These are phyloP conservation scores for Dendrolimus houi DNA, from an alignment of 2,888 invertebrate species.

Conservation along the genomic window DNA sequence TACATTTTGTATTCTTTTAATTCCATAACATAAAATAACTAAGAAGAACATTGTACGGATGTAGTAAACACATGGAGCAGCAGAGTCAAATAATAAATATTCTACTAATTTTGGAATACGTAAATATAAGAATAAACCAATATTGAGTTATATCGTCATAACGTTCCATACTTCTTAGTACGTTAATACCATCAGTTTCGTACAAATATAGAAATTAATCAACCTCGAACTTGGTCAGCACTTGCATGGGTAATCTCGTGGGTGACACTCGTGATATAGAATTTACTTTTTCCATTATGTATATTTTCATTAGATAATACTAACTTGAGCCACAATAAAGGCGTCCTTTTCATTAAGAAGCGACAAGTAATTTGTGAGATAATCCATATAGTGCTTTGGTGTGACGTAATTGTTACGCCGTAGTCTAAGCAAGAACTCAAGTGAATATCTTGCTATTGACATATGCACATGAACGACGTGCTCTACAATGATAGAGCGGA, in stretches of 20 bases:
- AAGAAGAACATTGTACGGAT: too few species aligned
- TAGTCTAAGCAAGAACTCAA: conserved; percentile 83
- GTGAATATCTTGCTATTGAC: conserved; percentile 82
- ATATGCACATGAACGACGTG: conserved; percentile 93
- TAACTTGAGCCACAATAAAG: conserved; percentile 73
- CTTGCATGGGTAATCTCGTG: background rate
- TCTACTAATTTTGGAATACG: too few species aligned
- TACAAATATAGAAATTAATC: background rate
- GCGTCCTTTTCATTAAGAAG: conserved; percentile 84
- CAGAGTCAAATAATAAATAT: too few species aligned
- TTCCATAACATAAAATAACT: too few species aligned
- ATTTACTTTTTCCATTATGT: background rate
- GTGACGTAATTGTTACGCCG: conserved; percentile 92
- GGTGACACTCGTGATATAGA: background rate
- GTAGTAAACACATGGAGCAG: too few species aligned
- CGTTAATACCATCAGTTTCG: too few species aligned
- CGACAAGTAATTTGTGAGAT: conserved; percentile 85
- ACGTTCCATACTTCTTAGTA: too few species aligned
- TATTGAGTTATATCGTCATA: too few species aligned
- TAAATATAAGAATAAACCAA: too few species aligned
- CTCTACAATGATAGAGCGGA: conserved; percentile 83
- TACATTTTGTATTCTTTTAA: too few species aligned
- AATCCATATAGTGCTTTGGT: conserved; percentile 94
- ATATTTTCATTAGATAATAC: background rate
- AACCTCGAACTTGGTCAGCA: background rate